A percentile compares a stretch with the other conserved stretches of the same genome.
Conservation (phyloP, 2,797 vertebrate genomes). For the Erithacus rubecula region DNA sequence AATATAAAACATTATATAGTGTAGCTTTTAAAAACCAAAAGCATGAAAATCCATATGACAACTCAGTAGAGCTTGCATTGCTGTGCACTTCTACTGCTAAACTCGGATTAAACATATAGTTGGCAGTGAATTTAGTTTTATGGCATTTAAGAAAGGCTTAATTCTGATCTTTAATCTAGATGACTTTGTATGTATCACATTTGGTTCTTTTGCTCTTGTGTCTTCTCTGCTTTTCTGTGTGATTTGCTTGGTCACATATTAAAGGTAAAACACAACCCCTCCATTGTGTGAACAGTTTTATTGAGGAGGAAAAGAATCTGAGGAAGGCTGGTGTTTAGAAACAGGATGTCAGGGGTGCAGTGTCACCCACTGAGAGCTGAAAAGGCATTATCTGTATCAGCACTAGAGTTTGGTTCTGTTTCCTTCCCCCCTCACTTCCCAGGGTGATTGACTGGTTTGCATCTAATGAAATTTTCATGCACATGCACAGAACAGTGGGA, state of each 20-base stretch:
- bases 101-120: neutral
- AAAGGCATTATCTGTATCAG: neutral
- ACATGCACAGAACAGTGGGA: neutral
- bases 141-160: neutral
- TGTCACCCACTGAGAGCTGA: accelerated
- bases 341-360: accelerated
- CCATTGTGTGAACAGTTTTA: neutral
- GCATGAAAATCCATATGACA: neutral
- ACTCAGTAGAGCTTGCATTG: neutral
- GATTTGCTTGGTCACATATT: neutral
- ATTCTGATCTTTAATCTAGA: neutral
- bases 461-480: constrained; percentile 39
- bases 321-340: neutral
- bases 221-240: neutral
- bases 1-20: neutral
- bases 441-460: neutral
- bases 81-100: neutral
- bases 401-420: neutral
- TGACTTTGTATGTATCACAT: neutral
- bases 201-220: neutral
- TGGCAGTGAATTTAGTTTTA: neutral
- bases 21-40: neutral
- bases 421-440: neutral
- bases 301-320: neutral
- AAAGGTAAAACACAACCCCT: neutral